Conservation (phyloP, 2,797 vertebrate species). For the Tragelaphus eurycerus region DNA sequence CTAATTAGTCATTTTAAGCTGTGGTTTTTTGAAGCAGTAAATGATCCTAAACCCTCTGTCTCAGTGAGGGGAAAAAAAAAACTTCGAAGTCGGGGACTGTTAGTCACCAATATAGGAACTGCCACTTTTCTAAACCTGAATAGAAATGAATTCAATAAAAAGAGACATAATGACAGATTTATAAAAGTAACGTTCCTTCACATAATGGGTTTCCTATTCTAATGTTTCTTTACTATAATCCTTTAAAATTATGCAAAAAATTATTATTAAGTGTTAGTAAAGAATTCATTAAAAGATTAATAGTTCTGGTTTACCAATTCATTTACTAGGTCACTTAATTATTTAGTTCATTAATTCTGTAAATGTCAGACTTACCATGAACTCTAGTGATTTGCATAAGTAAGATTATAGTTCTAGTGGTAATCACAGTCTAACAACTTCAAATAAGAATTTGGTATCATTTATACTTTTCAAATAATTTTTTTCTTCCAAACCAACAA, state of each 20-base stretch:
- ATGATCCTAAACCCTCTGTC: constrained; percentile 81
- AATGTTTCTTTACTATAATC: constrained; percentile 83
- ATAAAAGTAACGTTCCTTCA: constrained; percentile 84
- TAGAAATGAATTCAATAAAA: constrained; percentile 84
- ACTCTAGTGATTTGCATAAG: constrained; percentile 91
- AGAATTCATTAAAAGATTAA: constrained; percentile 86
- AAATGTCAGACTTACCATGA: constrained; percentile 94
- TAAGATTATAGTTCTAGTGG: constrained; percentile 82
- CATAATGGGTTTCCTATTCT: constrained; percentile 82
- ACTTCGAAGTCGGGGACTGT: constrained; percentile 77
- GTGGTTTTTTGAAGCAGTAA: constrained; percentile 79
- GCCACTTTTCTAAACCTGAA: constrained; percentile 78
- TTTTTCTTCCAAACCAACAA: constrained; percentile 7
- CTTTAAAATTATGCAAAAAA: constrained; percentile 83
- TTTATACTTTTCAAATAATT: constrained; percentile 74
- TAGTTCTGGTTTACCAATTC: constrained; percentile 94
- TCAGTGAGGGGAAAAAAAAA: constrained; percentile 71
- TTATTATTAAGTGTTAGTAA: constrained; percentile 85
- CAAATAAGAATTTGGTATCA: constrained; percentile 77
- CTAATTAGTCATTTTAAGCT: constrained; percentile 83
- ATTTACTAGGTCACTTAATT: constrained; percentile 96
- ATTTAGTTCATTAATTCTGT: constrained; percentile 97
- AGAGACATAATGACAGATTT: constrained; percentile 82
- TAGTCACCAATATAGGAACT: constrained; percentile 80
- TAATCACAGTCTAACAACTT: constrained; percentile 77